Base-by-base conservation (phyloP, 2,113 vertebrate species). In the Vulpes vulpes region DNA sequence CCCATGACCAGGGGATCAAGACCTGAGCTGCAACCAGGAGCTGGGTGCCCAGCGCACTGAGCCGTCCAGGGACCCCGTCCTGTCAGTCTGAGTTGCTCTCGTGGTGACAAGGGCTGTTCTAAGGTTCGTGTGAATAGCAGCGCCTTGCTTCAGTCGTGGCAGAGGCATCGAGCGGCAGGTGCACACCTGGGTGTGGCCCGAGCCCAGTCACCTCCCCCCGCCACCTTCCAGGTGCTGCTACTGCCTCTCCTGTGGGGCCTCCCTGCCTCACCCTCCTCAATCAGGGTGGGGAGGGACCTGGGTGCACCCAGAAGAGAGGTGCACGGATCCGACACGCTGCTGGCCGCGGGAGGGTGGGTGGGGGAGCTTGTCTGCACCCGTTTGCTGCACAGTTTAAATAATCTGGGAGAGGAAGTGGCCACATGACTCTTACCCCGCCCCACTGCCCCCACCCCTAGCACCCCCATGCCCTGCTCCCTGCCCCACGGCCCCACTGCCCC, bases 71-170 rank as follows among this genome's bases (percentile, higher is more conserved):
- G 2, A 15, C 30, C 5, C 27, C 30, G 64, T 65, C 27, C 65
- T 16, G 9, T n/a, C 17, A n/a, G 17, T 8, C n/a, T 9, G 35
- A 38, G 69, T 38, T 88, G 4, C 20, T 60, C 8, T 11, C 27
- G 1, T 20, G 12, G 25, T 15, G 6, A 86, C 73, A 30, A 43
- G 22, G 19, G 12, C 20, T 1, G 10, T 49, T 73, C 0, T 27
- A 64, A 14, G 20, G 30, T 38, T 8, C 0, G 4, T 11, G 0
- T n/a, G 0, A 5, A 19, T 2, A 10, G 25, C 23, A 0, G 25
- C 8, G 4, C 11, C 69, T 71, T 38, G 20, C 67, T 19, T 35
- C 15, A 35, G n/a, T 71, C 10, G 2, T 38, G n/a, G n/a, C 11
- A 10, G 69, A 71, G n/a, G 9, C n/a, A 2, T n/a, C 8, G 11